Percentiles rank a stretch among this genome's conserved stretches.
Conservation (phyloP, 2,888 invertebrate species). For the Andrena minutula region DNA sequence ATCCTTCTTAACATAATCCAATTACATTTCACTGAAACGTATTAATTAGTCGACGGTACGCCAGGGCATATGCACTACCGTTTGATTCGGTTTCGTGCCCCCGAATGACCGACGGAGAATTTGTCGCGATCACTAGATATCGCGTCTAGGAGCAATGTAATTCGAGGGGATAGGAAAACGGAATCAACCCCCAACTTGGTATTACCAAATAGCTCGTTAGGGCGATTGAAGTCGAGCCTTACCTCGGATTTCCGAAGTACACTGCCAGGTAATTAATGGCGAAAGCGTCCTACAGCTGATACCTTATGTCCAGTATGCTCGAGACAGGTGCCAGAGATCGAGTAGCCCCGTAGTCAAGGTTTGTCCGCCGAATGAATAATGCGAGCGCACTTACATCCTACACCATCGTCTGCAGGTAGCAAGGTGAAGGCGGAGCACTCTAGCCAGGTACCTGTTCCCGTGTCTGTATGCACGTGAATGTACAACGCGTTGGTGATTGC, state of each 20-base stretch:
- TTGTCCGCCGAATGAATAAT: slow-evolving; percentile 68
- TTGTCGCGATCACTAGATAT: not conserved
- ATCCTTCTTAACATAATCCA: slow-evolving; percentile 52
- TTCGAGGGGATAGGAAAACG: slow-evolving; percentile 35
- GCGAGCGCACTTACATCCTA: slow-evolving; percentile 45
- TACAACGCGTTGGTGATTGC: slow-evolving; percentile 13
- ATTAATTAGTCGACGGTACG: slow-evolving; percentile 41
- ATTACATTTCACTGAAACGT: slow-evolving; percentile 34
- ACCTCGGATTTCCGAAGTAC: slow-evolving; percentile 58
- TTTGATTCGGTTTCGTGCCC: slow-evolving; percentile 6
- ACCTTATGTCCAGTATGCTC: slow-evolving; percentile 53
- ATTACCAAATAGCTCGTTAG: slow-evolving; percentile 62
- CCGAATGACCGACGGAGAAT: slow-evolving; percentile 22
- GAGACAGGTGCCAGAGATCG: slow-evolving; percentile 68
- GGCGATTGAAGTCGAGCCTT: slow-evolving; percentile 58
- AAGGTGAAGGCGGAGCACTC: slow-evolving; percentile 38
- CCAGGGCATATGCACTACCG: slow-evolving; percentile 3
- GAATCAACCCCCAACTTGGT: slow-evolving; percentile 44
- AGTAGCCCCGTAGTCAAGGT: slow-evolving; percentile 53
- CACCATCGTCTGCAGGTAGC: slow-evolving; percentile 38
- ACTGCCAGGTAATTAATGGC: slow-evolving; percentile 67
- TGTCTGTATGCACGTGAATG: slow-evolving; percentile 13
- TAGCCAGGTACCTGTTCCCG: slow-evolving; percentile 23
- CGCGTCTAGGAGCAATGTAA: not conserved
- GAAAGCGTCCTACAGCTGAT: slow-evolving; percentile 58